These are phyloP conservation scores for Thysanoteuthis rhombus DNA, from an alignment of 2,888 invertebrate genomes.

Conservation along the genomic window DNA sequence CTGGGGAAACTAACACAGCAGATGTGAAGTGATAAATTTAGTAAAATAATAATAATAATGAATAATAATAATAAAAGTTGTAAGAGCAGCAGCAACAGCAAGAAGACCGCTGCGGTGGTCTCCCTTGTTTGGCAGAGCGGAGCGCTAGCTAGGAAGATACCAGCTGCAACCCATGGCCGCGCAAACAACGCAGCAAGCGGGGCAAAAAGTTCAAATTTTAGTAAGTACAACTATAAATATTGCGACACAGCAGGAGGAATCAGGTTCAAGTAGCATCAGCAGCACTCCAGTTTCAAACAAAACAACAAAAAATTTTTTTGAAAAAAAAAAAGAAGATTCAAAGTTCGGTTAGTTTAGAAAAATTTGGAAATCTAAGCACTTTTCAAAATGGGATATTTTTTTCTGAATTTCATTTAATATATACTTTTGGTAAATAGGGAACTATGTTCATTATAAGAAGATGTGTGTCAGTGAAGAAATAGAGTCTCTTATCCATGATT, in stretches of 20 bases:
- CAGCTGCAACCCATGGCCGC: constrained; percentile 31
- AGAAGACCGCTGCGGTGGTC: constrained; percentile 30
- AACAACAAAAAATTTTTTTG: neutral
- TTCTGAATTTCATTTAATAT: neutral
- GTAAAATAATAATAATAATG: neutral
- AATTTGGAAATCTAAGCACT: neutral
- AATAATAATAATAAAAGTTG: constrained; percentile 15
- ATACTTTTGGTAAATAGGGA: neutral
- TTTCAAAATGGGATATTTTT: neutral
- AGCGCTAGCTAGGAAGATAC: constrained; percentile 31
- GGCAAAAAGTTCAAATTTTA: constrained; percentile 24
- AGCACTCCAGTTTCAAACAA: neutral
- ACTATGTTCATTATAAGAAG: neutral
- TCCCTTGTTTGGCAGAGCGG: constrained; percentile 26
- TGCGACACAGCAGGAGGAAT: constrained; percentile 24
- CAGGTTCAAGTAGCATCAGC: neutral
- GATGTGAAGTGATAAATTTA: constrained; percentile 1
- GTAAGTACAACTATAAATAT: constrained; percentile 25
- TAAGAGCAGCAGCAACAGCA: constrained; percentile 30
- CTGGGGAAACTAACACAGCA: neutral
- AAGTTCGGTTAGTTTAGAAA: neutral
- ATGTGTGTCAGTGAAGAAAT: neutral
- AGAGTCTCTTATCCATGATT: neutral
- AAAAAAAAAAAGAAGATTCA: neutral
- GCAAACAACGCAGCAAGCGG: constrained; percentile 29